Percentiles rank a stretch among this genome's conserved stretches.
Conservation (phyloP, 1,140 invertebrate genomes). For the Anastatus disparis region DNA sequence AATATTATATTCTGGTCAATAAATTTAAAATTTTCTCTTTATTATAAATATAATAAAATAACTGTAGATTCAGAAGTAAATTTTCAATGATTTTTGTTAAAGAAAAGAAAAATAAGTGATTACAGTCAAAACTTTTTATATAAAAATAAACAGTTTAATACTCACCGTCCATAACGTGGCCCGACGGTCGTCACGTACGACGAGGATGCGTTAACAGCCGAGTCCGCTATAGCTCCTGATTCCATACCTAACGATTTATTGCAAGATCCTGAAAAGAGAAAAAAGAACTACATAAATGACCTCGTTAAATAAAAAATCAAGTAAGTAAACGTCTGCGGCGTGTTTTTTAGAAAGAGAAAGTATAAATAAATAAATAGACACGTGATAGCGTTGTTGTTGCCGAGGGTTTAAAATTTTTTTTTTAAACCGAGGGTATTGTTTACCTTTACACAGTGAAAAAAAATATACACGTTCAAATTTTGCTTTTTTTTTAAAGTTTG, state of each 20-base stretch:
- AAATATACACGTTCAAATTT: neutral
- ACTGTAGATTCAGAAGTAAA: too few relatives aligned
- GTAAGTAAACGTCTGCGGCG: slow-evolving; percentile 24
- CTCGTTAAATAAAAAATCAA: slow-evolving; percentile 31
- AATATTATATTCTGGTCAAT: too few relatives aligned
- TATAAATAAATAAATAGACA: slow-evolving; percentile 4
- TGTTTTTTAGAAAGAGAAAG: too few relatives aligned
- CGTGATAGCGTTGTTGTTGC: neutral
- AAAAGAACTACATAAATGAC: too few relatives aligned
- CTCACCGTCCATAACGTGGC: slow-evolving; percentile 74
- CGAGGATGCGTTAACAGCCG: slow-evolving; percentile 73
- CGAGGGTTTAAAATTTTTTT: too few relatives aligned
- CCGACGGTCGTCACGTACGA: slow-evolving; percentile 75
- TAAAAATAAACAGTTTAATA: neutral
- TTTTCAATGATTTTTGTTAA: too few relatives aligned
- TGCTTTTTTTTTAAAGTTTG: neutral
- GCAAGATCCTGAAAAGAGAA: slow-evolving; percentile 71
- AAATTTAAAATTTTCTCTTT: too few relatives aligned
- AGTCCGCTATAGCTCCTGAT: slow-evolving; percentile 73
- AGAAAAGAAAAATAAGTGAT: too few relatives aligned
- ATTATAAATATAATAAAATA: too few relatives aligned
- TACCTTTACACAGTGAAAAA: slow-evolving; percentile 3
- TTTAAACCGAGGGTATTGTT: too few relatives aligned
- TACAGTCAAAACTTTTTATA: too few relatives aligned
- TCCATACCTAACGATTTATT: slow-evolving; percentile 75